Percentiles rank a stretch among this genome's conserved stretches.
Evolutionary conservation across 1,140 invertebrate genomes (phyloP).

Genomic region (Ceratosolen solmsi): DNA sequence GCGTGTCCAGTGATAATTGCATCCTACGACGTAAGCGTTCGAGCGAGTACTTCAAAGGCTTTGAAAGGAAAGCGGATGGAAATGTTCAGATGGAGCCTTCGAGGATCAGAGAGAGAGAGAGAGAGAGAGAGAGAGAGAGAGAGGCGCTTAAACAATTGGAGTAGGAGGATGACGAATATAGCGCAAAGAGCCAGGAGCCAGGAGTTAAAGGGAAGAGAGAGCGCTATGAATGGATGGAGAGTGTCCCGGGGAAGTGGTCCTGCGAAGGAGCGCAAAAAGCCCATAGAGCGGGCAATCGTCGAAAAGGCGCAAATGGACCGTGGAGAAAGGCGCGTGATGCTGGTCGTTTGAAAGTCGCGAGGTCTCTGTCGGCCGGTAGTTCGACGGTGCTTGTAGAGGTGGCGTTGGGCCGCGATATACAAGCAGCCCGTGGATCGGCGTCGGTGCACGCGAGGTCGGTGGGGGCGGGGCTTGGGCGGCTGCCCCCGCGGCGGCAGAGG

Average conservation of each 20-base stretch:
- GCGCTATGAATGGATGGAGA: no score
- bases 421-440: constrained; percentile 62
- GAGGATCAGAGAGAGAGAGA: no score
- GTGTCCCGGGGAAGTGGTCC: background rate
- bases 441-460: constrained; percentile 51
- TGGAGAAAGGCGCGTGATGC: constrained; percentile 54
- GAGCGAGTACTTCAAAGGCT: no score
- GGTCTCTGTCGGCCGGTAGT: constrained; percentile 68
- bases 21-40: no score
- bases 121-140: no score
- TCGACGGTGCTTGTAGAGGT: constrained; percentile 63
- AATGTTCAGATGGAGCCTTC: no score
- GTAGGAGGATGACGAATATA: no score
- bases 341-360: constrained; percentile 72
- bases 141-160: no score
- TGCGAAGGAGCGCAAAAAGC: background rate
- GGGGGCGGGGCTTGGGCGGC: constrained; percentile 58
- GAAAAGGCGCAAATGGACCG: background rate
- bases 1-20: no score
- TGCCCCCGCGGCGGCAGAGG: constrained; percentile 58
- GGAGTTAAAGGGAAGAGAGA: no score
- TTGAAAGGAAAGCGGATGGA: no score
- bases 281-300: background rate
- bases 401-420: constrained; percentile 57
- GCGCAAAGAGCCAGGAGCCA: no score